These are phyloP conservation scores for Eumeta japonica DNA, from an alignment of 1,140 invertebrate species.

Conservation along the genomic window DNA sequence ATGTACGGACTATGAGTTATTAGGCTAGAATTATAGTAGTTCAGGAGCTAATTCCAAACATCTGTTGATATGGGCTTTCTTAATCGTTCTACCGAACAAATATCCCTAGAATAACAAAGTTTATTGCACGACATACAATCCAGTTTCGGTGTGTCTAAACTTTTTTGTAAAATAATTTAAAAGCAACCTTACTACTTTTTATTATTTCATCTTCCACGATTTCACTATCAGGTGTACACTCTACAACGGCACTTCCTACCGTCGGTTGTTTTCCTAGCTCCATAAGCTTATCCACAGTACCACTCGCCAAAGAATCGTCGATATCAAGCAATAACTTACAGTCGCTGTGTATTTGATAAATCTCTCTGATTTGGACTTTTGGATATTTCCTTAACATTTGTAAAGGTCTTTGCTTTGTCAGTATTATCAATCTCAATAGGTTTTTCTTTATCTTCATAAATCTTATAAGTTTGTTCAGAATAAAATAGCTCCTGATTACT, in stretches of 20 bases:
- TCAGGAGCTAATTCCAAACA: slow-evolving; percentile 12
- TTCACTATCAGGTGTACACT: neutral
- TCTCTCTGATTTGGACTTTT: slow-evolving; percentile 5
- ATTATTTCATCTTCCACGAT: slow-evolving; percentile 4
- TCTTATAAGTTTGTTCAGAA: slow-evolving; percentile 8
- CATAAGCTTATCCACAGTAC: slow-evolving; percentile 3
- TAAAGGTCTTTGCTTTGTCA: slow-evolving; percentile 11
- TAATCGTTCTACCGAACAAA: slow-evolving; percentile 7
- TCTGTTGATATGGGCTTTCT: slow-evolving; percentile 9
- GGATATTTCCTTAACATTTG: slow-evolving; percentile 6
- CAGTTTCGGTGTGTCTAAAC: slow-evolving; percentile 11
- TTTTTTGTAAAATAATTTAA: slow-evolving; percentile 11
- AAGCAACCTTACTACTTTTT: slow-evolving; percentile 2
- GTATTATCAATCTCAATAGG: slow-evolving; percentile 10
- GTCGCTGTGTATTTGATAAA: slow-evolving; percentile 9
- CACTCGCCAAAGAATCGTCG: slow-evolving; percentile 6
- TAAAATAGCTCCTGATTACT: slow-evolving; percentile 17
- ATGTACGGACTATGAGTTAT: slow-evolving; percentile 10
- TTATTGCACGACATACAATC: slow-evolving; percentile 14
- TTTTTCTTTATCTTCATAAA: slow-evolving; percentile 5
- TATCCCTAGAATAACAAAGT: slow-evolving; percentile 13
- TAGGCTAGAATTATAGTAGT: slow-evolving; percentile 7
- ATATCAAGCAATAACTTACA: slow-evolving; percentile 5
- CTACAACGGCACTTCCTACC: neutral
- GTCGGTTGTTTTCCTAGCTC: neutral